These are phyloP conservation scores for Nomada ruficornis DNA, from an alignment of 2,888 invertebrate genomes.

Conservation along the genomic window DNA sequence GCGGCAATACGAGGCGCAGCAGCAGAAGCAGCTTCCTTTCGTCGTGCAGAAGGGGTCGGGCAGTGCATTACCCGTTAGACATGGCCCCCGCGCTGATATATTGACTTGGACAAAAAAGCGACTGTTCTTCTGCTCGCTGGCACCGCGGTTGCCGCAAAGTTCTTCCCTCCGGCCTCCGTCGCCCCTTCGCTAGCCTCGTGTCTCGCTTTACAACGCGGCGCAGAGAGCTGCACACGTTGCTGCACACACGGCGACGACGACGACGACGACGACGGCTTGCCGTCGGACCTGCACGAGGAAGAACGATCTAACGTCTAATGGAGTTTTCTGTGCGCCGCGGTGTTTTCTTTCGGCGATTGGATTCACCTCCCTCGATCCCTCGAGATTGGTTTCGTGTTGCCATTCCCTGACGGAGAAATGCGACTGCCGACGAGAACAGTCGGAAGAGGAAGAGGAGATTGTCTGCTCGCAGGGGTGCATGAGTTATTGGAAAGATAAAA, in stretches of 20 bases:
- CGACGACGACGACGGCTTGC: not conserved
- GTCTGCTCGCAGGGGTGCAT: not conserved
- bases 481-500: constrained; percentile 8
- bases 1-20: constrained; percentile 14
- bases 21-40: constrained; percentile 64
- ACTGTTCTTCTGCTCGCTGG: constrained; percentile 77
- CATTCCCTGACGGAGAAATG: not conserved
- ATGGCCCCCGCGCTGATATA: constrained; percentile 83
- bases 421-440: not conserved
- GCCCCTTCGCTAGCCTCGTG: constrained; percentile 28
- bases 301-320: constrained; percentile 65
- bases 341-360: constrained; percentile 60
- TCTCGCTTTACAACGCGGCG: constrained; percentile 57
- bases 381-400: constrained; percentile 59
- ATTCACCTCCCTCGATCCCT: constrained; percentile 52
- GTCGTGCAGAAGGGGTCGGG: constrained; percentile 74
- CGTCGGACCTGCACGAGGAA: constrained; percentile 29
- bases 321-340: constrained; percentile 58
- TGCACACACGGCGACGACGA: constrained; percentile 24
- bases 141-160: constrained; percentile 68
- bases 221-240: constrained; percentile 17
- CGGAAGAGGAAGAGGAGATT: not conserved
- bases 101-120: constrained; percentile 81
- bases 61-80: constrained; percentile 83
- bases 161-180: constrained; percentile 41